Evolutionary conservation across 2,888 invertebrate genomes (phyloP), one percentile per base, ranked within the genome.

Genomic region (Spicauda simplicius): DNA sequence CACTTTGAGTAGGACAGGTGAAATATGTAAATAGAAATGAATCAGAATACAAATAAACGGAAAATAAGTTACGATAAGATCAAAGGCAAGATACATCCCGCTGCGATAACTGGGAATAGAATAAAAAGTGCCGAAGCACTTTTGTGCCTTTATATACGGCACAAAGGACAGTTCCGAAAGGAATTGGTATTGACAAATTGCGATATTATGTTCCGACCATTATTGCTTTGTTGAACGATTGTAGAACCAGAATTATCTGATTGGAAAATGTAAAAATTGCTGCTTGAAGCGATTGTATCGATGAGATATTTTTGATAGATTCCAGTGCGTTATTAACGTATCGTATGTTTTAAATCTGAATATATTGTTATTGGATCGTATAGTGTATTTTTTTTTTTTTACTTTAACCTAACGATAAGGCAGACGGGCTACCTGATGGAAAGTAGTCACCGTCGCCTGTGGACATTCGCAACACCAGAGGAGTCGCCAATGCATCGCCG

Each of bases 131-230:
- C 48, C 48, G 16, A 14, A 41, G 41, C 41, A 41, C 41, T 41
- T 41, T 41, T 41, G 41, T 41, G 41, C 41, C 41, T 41, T 41
- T 14, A 41, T 41, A 48, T n/a, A 16, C 4, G 48, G 48, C 58
- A 25, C 25, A 48, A 58, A 48, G 12, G 58, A 18, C 50, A 50
- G n/a, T 59, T 18, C 50, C 48, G 48, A 59, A 30, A 41, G 48
- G 37, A 59, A 59, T 59, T 59, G 50, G 50, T 50, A 59, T 59
- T 30, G 59, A 50, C 59, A 50, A 30, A 59, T 50, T 58, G 45
- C 25, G 30, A 59, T 59, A 25, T 54, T 54, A 25, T 54, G 54
- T 25, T 11, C 54, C 54, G n/a, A 11, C 54, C 54, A 25, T 54
- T 25, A 54, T 25, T 54, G 25, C 25, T 19, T 54, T 48, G 48